Conservation (phyloP, 2,888 invertebrate genomes). For the Buathra laborator region DNA sequence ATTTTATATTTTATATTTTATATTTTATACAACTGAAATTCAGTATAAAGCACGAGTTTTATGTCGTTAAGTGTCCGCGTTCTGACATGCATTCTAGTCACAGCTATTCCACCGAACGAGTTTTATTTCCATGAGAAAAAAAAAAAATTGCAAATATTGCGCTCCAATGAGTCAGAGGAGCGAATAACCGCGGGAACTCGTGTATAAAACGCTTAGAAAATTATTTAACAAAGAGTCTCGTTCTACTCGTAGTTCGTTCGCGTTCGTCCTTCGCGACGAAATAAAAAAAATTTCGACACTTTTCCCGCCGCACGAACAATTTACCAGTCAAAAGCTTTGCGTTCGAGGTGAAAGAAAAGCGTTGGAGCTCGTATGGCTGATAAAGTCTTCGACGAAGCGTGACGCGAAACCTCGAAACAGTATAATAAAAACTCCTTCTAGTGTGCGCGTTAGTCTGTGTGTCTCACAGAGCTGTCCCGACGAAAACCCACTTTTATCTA, state of each 20-base stretch:
- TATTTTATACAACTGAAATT: too few species aligned
- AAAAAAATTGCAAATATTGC: background rate
- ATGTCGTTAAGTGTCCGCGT: too few species aligned
- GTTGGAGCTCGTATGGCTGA: conserved; percentile 13
- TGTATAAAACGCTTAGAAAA: background rate
- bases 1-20: too few species aligned
- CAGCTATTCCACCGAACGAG: background rate
- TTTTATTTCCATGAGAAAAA: background rate
- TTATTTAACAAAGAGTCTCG: conserved; percentile 2
- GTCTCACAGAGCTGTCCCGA: background rate
- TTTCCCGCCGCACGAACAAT: background rate
- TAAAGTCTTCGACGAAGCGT: conserved; percentile 36
- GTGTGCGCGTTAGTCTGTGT: background rate
- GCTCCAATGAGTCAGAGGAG: background rate
- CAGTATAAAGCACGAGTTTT: too few species aligned
- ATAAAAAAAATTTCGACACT: conserved; percentile 14
- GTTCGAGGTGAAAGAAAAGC: conserved; percentile 7
- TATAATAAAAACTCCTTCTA: background rate
- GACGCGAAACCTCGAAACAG: conserved; percentile 2
- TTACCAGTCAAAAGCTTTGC: conserved; percentile 10
- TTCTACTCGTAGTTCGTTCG: background rate
- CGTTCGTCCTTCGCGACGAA: too few species aligned
- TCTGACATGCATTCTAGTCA: background rate
- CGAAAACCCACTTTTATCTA: conserved; percentile 8
- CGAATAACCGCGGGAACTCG: background rate